Base-by-base conservation (phyloP, 1,140 invertebrate genomes). In the Bombus impatiens region DNA sequence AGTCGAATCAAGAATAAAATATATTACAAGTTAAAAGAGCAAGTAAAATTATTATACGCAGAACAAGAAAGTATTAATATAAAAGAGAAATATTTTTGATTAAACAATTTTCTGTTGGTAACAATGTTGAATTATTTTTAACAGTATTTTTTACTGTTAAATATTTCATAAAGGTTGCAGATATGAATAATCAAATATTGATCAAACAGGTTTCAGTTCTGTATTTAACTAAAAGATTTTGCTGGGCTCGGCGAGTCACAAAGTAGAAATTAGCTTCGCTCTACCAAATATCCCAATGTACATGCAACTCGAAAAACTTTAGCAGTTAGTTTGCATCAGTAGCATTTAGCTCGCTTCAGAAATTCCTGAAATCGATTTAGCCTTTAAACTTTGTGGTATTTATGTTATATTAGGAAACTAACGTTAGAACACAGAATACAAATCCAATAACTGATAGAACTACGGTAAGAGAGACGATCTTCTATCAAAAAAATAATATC, bases 271-370 rank as follows among this genome's bases (percentile, higher is more conserved):
- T 32, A 76, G 35, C 25, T 76, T 28, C 67, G 12, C 37, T 15
- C 37, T 12, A 40, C 4, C 9, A 57, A 57, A 57, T 76, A 32
- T 10, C 10, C n/a, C 32, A 25, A 37, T 76, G n/a, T 18, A n/a
- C 10, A 35, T 76, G 4, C 15, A 47, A n/a, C 13, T 25, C 5
- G 18, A 53, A 35, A 76, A 76, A 76, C 42, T 57, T 76, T 44
- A 18, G 32, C 18, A 75, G 42, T 47, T 40, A 57, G 22, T 76
- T 57, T 28, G 32, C 74, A 37, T 37, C 74, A 25, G 15, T 32
- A 53, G 22, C 74, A 22, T 76, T 76, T 57, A 37, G 32, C 10
- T 37, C 74, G 74, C 47, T 76, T 76, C 47, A 25, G 18, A 76
- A 57, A 57, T 44, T 53, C 32, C 25, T 22, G 8, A 25, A 76